phyloP scores from a whole-genome alignment of 2,888 invertebrate species.

The Frankliniella fusca region DNA sequence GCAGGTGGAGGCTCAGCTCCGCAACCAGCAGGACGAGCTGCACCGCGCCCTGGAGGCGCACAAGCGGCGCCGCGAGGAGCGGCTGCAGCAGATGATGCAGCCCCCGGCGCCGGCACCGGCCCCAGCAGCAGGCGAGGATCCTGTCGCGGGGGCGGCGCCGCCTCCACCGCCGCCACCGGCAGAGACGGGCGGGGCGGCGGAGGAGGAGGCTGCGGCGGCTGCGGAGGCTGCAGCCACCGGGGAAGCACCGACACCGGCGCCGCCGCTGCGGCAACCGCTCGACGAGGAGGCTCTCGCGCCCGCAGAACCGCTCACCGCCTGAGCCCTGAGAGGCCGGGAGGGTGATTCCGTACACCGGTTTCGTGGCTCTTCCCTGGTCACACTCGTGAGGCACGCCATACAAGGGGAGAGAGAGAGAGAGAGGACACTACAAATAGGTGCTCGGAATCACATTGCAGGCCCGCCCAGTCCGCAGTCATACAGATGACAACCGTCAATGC shows the following conservation, averaged over 20 bases:
- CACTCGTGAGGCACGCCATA: too few relatives aligned
- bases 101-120: background rate
- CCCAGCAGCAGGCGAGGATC: background rate
- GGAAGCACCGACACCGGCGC: background rate
- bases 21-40: conserved; percentile 18
- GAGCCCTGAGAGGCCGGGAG: too few relatives aligned
- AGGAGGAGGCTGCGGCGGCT: background rate
- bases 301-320: too few relatives aligned
- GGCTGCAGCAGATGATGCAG: conserved; percentile 4
- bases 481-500: too few relatives aligned
- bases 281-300: background rate
- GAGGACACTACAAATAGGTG: too few relatives aligned
- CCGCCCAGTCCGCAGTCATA: too few relatives aligned
- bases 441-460: too few relatives aligned
- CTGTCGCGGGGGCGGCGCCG: background rate
- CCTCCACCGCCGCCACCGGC: background rate
- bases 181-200: background rate
- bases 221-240: background rate
- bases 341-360: too few relatives aligned
- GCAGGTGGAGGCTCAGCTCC: conserved; percentile 6
- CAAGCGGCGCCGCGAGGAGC: conserved; percentile 9
- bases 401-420: too few relatives aligned
- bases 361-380: too few relatives aligned
- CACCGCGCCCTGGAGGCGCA: conserved; percentile 19
- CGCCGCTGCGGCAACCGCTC: background rate